Evolutionary conservation across 92 coral and sea anemone species (phyloP).

Genomic region (Plumapathes pennacea): DNA sequence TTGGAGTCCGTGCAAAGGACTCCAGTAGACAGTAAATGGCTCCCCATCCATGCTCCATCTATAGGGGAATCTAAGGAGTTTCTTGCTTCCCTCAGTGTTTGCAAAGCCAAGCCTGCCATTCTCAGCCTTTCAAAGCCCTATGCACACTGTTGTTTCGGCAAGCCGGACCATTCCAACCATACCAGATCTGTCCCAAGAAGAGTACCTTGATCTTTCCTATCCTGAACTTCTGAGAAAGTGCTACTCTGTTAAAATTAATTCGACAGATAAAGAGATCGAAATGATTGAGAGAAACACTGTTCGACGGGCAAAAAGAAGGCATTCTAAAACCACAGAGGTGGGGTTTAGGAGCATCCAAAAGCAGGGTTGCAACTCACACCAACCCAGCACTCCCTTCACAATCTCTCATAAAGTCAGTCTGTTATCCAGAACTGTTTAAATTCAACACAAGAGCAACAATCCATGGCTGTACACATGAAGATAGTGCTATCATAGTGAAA

Average conservation of each 20-base stretch:
- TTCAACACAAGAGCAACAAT: slow-evolving; percentile 30
- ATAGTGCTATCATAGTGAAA: slow-evolving; percentile 27
- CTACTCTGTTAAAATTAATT: slow-evolving; percentile 3
- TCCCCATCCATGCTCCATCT: no score
- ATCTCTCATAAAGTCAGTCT: slow-evolving; percentile 24
- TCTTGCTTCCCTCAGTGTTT: slow-evolving; percentile 22
- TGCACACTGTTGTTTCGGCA: slow-evolving; percentile 19
- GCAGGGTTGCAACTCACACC: slow-evolving; percentile 31
- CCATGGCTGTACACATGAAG: slow-evolving; percentile 47
- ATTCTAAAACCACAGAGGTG: slow-evolving; percentile 45
- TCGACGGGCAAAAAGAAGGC: slow-evolving; percentile 23
- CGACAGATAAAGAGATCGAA: slow-evolving; percentile 28
- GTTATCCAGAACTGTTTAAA: slow-evolving; percentile 41
- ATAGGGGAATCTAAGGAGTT: slow-evolving; percentile 30
- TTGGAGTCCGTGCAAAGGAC: slow-evolving; percentile 1
- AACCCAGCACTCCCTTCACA: slow-evolving; percentile 40
- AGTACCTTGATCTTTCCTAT: slow-evolving; percentile 24
- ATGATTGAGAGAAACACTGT: slow-evolving; percentile 35
- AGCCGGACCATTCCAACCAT: slow-evolving; percentile 31
- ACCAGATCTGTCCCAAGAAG: slow-evolving; percentile 12
- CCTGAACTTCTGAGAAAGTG: slow-evolving; percentile 18
- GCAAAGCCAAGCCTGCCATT: slow-evolving; percentile 52
- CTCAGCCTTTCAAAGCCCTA: slow-evolving; percentile 35
- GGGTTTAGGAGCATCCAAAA: slow-evolving; percentile 44
- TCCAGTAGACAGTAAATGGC: no score